Evolutionary conservation across 2,888 invertebrate genomes (phyloP).

Genomic region (Corbicula japonica): DNA sequence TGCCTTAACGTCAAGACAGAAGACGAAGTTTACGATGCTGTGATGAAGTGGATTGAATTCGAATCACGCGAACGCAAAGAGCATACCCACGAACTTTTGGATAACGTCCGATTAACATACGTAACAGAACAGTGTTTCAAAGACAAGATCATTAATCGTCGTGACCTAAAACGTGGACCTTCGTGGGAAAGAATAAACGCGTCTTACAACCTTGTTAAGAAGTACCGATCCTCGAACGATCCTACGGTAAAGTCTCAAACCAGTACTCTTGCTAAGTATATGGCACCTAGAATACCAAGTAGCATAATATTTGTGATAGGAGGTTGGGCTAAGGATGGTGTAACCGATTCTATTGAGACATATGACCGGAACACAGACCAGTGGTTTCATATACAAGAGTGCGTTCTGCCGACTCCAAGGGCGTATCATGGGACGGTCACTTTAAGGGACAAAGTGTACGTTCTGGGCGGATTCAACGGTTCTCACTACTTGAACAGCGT

Average conservation of each 20-base stretch:
- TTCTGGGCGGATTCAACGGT: conserved; percentile 88
- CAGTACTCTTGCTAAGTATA: conserved; percentile 33
- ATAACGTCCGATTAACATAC: conserved; percentile 72
- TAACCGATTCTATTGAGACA: conserved; percentile 87
- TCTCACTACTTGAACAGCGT: conserved; percentile 86
- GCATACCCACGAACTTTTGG: conserved; percentile 90
- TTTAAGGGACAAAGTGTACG: conserved; percentile 85
- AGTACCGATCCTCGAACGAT: conserved; percentile 48
- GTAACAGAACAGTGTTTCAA: conserved; percentile 64
- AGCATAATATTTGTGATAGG: conserved; percentile 95
- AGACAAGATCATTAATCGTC: conserved; percentile 48
- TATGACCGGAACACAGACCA: conserved; percentile 89
- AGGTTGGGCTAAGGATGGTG: conserved; percentile 92
- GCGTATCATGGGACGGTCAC: conserved; percentile 92
- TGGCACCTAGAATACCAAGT: conserved; percentile 91
- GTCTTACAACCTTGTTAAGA: conserved; percentile 57
- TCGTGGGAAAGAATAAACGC: conserved; percentile 52
- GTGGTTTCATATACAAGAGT: conserved; percentile 90
- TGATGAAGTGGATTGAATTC: conserved; percentile 89
- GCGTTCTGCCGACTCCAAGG: conserved; percentile 90
- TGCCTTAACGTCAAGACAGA: conserved; percentile 91
- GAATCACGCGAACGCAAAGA: conserved; percentile 91
- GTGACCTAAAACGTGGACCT: conserved; percentile 56
- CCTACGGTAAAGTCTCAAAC: conserved; percentile 31
- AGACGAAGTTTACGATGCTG: conserved; percentile 84